Evolutionary conservation across 2,113 vertebrate genomes (phyloP).

Genomic region (Hirundichthys speculiger): DNA sequence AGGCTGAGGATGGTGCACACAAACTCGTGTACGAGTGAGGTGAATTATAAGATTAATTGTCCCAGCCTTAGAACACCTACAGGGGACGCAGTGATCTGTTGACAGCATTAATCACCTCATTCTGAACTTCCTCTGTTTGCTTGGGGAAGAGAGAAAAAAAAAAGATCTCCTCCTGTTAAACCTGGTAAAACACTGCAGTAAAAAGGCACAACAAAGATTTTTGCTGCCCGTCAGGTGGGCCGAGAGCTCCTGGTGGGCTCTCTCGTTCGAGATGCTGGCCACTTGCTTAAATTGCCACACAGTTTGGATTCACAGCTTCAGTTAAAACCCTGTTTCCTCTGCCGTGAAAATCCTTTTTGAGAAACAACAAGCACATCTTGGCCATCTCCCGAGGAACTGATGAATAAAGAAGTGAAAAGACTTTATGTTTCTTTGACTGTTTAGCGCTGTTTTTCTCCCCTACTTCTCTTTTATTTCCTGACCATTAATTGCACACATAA

Average conservation of each 20-base stretch:
- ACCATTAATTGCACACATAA: constrained; percentile 68
- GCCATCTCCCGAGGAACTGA: constrained; percentile 36
- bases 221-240: constrained; percentile 44
- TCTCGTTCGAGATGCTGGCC: constrained; percentile 48
- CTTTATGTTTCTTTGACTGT: constrained; percentile 61
- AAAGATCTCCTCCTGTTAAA: constrained; percentile 30
- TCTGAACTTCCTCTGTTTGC: constrained; percentile 53
- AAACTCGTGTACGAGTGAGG: background rate
- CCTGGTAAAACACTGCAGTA: constrained; percentile 16
- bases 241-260: constrained; percentile 38
- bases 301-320: constrained; percentile 63
- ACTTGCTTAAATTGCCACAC: constrained; percentile 48
- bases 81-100: constrained; percentile 53
- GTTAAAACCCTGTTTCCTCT: constrained; percentile 48
- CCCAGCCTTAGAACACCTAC: constrained; percentile 28
- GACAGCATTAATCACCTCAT: constrained; percentile 65
- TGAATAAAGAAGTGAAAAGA: constrained; percentile 42
- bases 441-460: constrained; percentile 22
- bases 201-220: constrained; percentile 26
- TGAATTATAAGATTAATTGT: constrained; percentile 50
- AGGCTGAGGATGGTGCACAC: constrained; percentile 12
- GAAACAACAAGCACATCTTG: constrained; percentile 33
- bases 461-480: constrained; percentile 43
- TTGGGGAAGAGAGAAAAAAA: constrained; percentile 17
- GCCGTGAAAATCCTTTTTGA: constrained; percentile 17